These are phyloP conservation scores for Imbricaverruca yamaguchii DNA, from an alignment of 2,888 invertebrate species.

Conservation along the genomic window DNA sequence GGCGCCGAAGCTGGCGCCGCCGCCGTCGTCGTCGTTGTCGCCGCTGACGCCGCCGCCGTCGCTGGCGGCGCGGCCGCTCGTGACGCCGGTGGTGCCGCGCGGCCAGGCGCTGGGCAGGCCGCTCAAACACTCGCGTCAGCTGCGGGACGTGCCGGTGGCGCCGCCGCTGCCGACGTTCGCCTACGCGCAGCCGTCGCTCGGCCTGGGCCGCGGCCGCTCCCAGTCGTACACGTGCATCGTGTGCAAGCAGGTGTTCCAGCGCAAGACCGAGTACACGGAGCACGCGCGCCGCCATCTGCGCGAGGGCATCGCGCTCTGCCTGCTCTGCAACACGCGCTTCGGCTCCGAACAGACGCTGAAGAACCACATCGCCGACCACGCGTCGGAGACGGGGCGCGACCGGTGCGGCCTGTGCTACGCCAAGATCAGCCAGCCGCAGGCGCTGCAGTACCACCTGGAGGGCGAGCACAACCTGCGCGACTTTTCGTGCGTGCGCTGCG, in stretches of 20 bases:
- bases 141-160: neutral
- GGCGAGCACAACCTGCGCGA: conserved; percentile 3
- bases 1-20: neutral
- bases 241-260: neutral
- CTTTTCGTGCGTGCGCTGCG: neutral
- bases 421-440: neutral
- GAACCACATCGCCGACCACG: conserved; percentile 13
- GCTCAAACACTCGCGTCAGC: neutral
- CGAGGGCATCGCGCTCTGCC: neutral
- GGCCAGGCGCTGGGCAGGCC: neutral
- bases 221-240: neutral
- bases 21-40: neutral
- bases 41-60: neutral
- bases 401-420: conserved; percentile 22
- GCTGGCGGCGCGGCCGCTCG: neutral
- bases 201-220: neutral
- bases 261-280: neutral
- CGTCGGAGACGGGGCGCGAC: neutral
- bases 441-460: conserved; percentile 22
- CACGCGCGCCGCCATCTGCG: conserved; percentile 15
- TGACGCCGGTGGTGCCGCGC: neutral
- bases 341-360: neutral
- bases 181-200: neutral
- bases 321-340: conserved; percentile 20
- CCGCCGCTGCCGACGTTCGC: neutral